phyloP scores from a whole-genome alignment of 2,113 vertebrate species.

The Nothobranchius furzeri region DNA sequence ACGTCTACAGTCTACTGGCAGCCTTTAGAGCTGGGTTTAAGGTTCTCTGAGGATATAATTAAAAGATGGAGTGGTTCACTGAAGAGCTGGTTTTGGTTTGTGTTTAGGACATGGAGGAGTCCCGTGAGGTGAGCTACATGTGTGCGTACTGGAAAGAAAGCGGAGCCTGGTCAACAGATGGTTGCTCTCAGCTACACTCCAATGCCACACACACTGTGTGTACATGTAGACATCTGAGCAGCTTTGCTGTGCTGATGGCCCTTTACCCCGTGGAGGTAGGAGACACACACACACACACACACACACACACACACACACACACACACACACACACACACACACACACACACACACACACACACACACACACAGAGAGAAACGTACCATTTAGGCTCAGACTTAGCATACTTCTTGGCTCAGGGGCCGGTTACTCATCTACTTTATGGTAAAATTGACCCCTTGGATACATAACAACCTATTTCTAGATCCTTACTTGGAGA shows the following conservation, averaged over 20 bases:
- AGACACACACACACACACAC: too few relatives aligned
- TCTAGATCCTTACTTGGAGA: neutral
- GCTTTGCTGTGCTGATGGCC: slow-evolving; percentile 89
- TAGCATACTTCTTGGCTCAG: too few relatives aligned
- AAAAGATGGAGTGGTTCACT: neutral
- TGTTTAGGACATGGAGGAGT: slow-evolving; percentile 41
- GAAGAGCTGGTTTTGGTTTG: neutral
- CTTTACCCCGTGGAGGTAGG: slow-evolving; percentile 82
- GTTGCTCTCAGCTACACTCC: slow-evolving; percentile 64
- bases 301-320: too few relatives aligned
- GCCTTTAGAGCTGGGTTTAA: neutral
- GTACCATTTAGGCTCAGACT: neutral
- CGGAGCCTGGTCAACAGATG: slow-evolving; percentile 77
- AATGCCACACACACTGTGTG: slow-evolving; percentile 73
- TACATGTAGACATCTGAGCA: slow-evolving; percentile 84
- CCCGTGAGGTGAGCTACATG: neutral
- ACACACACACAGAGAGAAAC: neutral
- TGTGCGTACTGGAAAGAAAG: slow-evolving; percentile 83
- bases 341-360: too few relatives aligned
- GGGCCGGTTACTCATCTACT: too few relatives aligned
- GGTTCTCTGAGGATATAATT: neutral
- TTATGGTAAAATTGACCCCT: too few relatives aligned
- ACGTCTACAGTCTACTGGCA: neutral
- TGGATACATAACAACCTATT: neutral
- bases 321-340: neutral